Evolutionary conservation across 2,113 vertebrate species (phyloP), one percentile per base, ranked within the genome.

Genomic region (Paramisgurnus dabryanus): DNA sequence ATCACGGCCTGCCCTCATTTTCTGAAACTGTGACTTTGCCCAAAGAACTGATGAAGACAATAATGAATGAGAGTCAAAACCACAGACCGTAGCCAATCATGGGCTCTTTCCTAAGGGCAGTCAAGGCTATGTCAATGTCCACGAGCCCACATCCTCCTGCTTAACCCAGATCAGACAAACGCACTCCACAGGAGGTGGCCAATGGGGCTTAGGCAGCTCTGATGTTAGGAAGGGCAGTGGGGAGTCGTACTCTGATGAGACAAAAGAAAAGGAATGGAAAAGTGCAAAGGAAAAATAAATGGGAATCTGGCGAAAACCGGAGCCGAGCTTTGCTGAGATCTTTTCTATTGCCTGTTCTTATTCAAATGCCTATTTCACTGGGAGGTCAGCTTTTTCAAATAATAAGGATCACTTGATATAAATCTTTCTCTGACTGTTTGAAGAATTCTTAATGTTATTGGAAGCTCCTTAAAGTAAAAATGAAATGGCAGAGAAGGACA

Each of bases 401-500:
- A 41, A 76, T 43, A 63, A 61, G 4, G 12, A 75, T 64, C 58
- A 65, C 22, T 53, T 41, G 72, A 76, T 76, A 18, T 39, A 17
- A 18, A 76, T 49, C 41, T 75, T 76, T 8, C 4, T 73, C 3
- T 8, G 11, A 15, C 49, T 18, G 58, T 47, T 11, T 75, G 57
- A 49, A 17, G 18, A 27, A 63, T 45, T 43, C 41, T 47, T 18
- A 63, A 63, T 75, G 18, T 63, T 75, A 12, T 22, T 5, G 5
- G 40, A 22, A 39, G 6, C 60, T 45, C 47, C 41, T 49, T 49
- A 15, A 40, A 80, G 81, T 80, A 79, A 79, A 85, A 86, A 86
- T 85, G 71, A 81, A 84, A 78, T 22, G 9, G 60, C 50, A 82
- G 67, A 82, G 67, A 80, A 77, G 47, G 45, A 53, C 68, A 53